Evolutionary conservation across 2,888 invertebrate species (phyloP), one percentile per base, ranked within the genome.

Genomic region (Nemotelus pantherinus): DNA sequence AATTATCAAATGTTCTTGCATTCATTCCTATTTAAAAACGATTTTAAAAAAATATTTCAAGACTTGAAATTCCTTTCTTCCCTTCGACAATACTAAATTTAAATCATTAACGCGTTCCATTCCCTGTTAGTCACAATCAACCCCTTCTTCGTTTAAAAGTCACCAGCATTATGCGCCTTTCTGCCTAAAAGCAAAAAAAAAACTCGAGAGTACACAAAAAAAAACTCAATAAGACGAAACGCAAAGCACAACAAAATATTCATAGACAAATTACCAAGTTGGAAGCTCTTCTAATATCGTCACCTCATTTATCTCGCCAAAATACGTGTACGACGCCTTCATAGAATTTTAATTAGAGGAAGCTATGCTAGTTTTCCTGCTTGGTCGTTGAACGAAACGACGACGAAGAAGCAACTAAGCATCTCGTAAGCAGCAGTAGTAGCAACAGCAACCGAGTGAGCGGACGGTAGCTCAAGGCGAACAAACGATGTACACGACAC

Each of bases 261-360:
- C 79, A 79, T 79, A 76, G 79, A 79, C 79, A 79, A 79, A 79
- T 79, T 79, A 79, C 79, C 79, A 79, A 79, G 79, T 77, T 67
- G 79, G 76, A 76, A 72, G 79, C 79, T 78, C 72, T 76, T 77
- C 77, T 79, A 79, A 79, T 79, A 79, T 79, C 79, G 79, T 79
- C 79, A 79, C 79, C 77, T 79, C 79, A 79, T 79, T 79, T 79
- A 77, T 79, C 79, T 79, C 79, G 71, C 72, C 79, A 65, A 77
- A 71, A 76, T 79, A 74, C 77, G 79, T 79, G 79, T 77, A 72
- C 77, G 77, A 72, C 60, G 77, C 77, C 77, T 70, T 77, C 76
- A 77, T 79, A 79, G 79, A 79, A 79, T 79, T 79, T 79, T 79
- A 79, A 79, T 79, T 79, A 79, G 79, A 79, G 76, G 68, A 77